Conservation (phyloP, 2,797 vertebrate species). For the Onychomys arenicola region DNA sequence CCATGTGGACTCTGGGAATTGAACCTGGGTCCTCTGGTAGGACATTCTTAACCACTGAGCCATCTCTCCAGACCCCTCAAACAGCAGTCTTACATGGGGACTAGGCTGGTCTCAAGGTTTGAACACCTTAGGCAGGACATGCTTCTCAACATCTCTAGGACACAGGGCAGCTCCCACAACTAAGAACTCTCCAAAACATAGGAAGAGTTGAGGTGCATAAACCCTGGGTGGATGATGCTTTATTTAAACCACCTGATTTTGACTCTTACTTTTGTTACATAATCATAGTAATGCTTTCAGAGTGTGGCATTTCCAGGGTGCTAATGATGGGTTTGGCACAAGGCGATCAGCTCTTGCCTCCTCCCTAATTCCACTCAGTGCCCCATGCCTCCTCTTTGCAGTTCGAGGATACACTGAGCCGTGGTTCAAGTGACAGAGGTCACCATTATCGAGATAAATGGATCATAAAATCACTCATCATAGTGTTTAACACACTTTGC, state of each 20-base stretch:
- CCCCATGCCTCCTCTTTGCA: slow-evolving; percentile 68
- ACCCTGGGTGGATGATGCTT: slow-evolving; percentile 52
- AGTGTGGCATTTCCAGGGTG: slow-evolving; percentile 67
- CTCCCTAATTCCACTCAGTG: slow-evolving; percentile 69
- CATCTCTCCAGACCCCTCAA: not conserved
- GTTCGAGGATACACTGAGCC: slow-evolving; percentile 41
- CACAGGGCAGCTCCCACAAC: not conserved
- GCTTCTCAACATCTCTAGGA: not conserved
- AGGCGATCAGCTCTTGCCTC: slow-evolving; percentile 60
- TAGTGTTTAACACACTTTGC: slow-evolving; percentile 61
- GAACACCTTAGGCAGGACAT: not conserved
- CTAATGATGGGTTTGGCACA: slow-evolving; percentile 71
- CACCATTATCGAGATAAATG: slow-evolving; percentile 69
- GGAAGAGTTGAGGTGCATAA: not conserved
- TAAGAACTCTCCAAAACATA: slow-evolving; percentile 1
- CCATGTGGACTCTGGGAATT: not conserved
- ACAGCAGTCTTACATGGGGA: not conserved
- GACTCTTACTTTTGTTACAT: slow-evolving; percentile 67
- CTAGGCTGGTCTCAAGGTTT: not conserved
- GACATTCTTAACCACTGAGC: not conserved
- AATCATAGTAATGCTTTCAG: slow-evolving; percentile 62
- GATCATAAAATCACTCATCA: slow-evolving; percentile 63
- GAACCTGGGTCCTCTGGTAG: not conserved
- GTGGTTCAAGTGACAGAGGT: slow-evolving; percentile 77
- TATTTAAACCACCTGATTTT: slow-evolving; percentile 69